A percentile compares a stretch with the other conserved stretches of the same genome.
These are phyloP conservation scores for Desoria tigrina DNA, from an alignment of 2,888 invertebrate species.

Conservation along the genomic window DNA sequence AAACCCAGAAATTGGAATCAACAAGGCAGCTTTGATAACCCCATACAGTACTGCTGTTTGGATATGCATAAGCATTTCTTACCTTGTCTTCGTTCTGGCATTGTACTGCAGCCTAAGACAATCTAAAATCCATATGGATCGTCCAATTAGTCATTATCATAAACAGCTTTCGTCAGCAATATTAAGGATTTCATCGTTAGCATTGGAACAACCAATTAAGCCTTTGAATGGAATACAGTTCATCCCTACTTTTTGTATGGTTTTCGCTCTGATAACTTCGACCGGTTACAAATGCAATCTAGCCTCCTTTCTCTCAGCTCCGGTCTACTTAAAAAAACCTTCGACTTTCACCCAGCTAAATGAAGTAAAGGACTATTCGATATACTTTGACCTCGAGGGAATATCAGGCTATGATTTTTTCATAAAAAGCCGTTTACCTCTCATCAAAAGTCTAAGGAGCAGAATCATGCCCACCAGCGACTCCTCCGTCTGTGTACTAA, in stretches of 20 bases:
- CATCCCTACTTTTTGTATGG: conserved; percentile 31
- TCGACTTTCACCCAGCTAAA: conserved; percentile 34
- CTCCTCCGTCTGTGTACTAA: conserved; percentile 24
- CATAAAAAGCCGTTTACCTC: conserved; percentile 25
- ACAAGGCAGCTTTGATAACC: conserved; percentile 26
- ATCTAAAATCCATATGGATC: no score
- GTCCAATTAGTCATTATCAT: no score
- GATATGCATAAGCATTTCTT: conserved; percentile 22
- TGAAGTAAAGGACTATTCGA: conserved; percentile 19
- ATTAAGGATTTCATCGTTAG: conserved; percentile 25
- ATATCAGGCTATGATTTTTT: conserved; percentile 38
- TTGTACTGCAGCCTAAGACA: neutral
- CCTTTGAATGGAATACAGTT: conserved; percentile 25
- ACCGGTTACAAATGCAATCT: conserved; percentile 46
- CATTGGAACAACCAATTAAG: conserved; percentile 17
- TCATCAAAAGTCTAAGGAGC: conserved; percentile 25
- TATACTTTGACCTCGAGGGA: conserved; percentile 42
- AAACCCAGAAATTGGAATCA: conserved; percentile 17
- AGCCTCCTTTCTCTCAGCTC: conserved; percentile 36
- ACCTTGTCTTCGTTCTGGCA: conserved; percentile 6
- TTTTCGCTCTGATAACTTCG: conserved; percentile 37
- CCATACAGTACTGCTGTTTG: conserved; percentile 30
- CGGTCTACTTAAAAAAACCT: conserved; percentile 32
- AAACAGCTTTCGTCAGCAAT: no score
- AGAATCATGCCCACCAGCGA: conserved; percentile 19